These are phyloP conservation scores for Acanthurus tractus DNA, from an alignment of 2,797 vertebrate species.

Conservation along the genomic window DNA sequence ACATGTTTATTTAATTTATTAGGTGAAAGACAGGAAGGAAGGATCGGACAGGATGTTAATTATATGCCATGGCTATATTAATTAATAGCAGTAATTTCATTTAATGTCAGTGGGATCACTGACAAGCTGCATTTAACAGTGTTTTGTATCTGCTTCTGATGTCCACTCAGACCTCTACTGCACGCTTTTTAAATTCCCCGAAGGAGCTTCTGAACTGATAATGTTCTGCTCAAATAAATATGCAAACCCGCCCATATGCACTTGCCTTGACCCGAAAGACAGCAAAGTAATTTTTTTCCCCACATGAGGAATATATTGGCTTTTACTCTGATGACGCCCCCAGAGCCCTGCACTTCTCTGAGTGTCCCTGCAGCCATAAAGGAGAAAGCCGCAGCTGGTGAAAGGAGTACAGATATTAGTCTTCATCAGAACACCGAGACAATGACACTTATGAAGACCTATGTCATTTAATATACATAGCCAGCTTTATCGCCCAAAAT, in stretches of 20 bases:
- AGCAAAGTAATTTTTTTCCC: slow-evolving; percentile 43
- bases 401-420: slow-evolving; percentile 73
- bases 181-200: slow-evolving; percentile 38
- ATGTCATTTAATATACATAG: slow-evolving; percentile 85
- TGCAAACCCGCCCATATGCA: slow-evolving; percentile 38
- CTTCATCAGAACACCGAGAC: slow-evolving; percentile 79
- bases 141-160: slow-evolving; percentile 8
- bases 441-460: slow-evolving; percentile 87
- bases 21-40: too few relatives aligned
- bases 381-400: slow-evolving; percentile 63
- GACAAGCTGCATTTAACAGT: too few relatives aligned
- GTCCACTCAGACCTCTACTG: slow-evolving; percentile 11
- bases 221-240: slow-evolving; percentile 40
- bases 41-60: too few relatives aligned
- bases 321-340: slow-evolving; percentile 48
- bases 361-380: slow-evolving; percentile 72
- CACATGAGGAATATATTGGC: slow-evolving; percentile 49
- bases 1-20: too few relatives aligned
- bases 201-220: slow-evolving; percentile 16
- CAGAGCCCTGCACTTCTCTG: slow-evolving; percentile 51
- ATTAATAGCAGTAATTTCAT: too few relatives aligned
- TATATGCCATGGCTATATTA: too few relatives aligned
- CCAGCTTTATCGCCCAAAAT: slow-evolving; percentile 64
- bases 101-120: too few relatives aligned
- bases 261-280: slow-evolving; percentile 64